phyloP scores from a whole-genome alignment of 2,888 invertebrate species.

The Empis stercorea region DNA sequence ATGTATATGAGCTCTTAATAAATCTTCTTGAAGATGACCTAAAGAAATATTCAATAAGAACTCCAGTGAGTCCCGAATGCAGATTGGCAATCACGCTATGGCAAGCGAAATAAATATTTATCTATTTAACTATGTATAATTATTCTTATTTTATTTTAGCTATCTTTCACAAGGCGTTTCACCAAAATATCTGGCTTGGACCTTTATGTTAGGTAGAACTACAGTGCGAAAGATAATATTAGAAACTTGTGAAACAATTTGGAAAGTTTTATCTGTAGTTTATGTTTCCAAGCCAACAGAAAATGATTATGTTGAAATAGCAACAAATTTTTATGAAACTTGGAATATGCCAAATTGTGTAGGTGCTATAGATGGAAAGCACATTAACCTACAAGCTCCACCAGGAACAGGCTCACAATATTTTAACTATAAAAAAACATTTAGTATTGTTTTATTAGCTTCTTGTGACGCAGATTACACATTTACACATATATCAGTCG shows the following conservation, averaged over 20 bases:
- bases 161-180: too few relatives aligned
- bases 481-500: constrained; percentile 24
- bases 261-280: constrained; percentile 1
- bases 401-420: constrained; percentile 18
- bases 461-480: constrained; percentile 19
- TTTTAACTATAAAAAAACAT: constrained; percentile 22
- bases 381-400: constrained; percentile 18
- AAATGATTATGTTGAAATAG: constrained; percentile 3
- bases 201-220: constrained; percentile 1
- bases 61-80: too few relatives aligned
- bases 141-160: too few relatives aligned
- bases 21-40: too few relatives aligned
- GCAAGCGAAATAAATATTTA: too few relatives aligned
- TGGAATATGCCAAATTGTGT: constrained; percentile 17
- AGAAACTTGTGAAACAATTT: constrained; percentile 8
- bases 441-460: constrained; percentile 21
- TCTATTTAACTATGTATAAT: too few relatives aligned
- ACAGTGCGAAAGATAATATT: constrained; percentile 8
- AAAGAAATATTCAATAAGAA: too few relatives aligned
- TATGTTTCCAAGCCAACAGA: constrained; percentile 3
- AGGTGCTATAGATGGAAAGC: constrained; percentile 21
- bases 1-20: too few relatives aligned
- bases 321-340: constrained; percentile 3
- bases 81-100: too few relatives aligned
- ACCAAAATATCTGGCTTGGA: too few relatives aligned